Evolutionary conservation across 2,888 invertebrate species (phyloP).

Genomic region (Gari tellinella): DNA sequence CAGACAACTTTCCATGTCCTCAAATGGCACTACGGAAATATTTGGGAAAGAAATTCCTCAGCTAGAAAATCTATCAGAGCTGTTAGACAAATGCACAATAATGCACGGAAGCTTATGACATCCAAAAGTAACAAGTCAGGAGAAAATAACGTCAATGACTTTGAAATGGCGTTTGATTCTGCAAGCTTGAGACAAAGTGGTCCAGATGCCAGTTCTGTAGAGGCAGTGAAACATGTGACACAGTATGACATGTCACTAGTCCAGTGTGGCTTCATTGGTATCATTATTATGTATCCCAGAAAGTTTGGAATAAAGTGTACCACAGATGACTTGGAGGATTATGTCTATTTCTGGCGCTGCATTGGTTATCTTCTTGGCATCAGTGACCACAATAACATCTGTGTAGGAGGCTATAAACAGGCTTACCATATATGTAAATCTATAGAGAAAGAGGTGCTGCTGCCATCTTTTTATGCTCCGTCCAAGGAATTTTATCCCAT

Average conservation of each 20-base stretch:
- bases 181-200: no score
- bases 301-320: slow-evolving; percentile 88
- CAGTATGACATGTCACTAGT: slow-evolving; percentile 94
- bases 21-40: slow-evolving; percentile 91
- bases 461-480: slow-evolving; percentile 69
- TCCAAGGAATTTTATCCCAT: slow-evolving; percentile 72
- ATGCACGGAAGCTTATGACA: slow-evolving; percentile 84
- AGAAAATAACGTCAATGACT: no score
- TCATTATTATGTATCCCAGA: slow-evolving; percentile 87
- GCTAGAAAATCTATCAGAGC: slow-evolving; percentile 84
- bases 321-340: slow-evolving; percentile 89
- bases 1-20: slow-evolving; percentile 91
- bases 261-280: slow-evolving; percentile 94
- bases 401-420: slow-evolving; percentile 63
- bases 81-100: slow-evolving; percentile 86
- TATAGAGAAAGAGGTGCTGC: slow-evolving; percentile 70
- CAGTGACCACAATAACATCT: slow-evolving; percentile 87
- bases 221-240: slow-evolving; percentile 86
- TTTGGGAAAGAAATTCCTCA: slow-evolving; percentile 86
- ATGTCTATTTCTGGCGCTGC: slow-evolving; percentile 93
- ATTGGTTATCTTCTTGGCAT: slow-evolving; percentile 93
- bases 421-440: slow-evolving; percentile 71
- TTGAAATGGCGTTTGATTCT: no score
- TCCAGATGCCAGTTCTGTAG: no score
- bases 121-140: no score